Evolutionary conservation across 2,797 vertebrate genomes (phyloP).

Genomic region (Platalea minor): DNA sequence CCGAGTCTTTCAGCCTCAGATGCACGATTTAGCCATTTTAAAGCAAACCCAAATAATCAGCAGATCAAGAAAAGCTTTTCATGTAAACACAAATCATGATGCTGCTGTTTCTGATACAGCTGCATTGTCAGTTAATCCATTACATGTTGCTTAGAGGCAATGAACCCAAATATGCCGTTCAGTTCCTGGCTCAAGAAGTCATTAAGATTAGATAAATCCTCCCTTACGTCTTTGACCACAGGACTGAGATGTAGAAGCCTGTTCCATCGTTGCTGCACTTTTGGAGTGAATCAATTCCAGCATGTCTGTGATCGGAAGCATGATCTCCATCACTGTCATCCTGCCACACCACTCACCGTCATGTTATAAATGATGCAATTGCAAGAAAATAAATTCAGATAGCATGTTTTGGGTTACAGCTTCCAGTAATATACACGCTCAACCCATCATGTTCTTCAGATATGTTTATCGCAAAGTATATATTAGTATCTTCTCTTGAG

Average conservation of each 20-base stretch:
- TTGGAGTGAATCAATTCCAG: neutral
- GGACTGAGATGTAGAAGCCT: neutral
- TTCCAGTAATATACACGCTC: neutral
- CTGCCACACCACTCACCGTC: accelerated
- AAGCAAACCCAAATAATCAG: neutral
- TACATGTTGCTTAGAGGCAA: neutral
- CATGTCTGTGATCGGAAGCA: accelerated
- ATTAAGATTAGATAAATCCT: neutral
- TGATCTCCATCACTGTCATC: neutral
- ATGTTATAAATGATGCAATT: neutral
- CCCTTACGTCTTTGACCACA: neutral
- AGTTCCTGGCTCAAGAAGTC: neutral
- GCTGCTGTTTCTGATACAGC: neutral
- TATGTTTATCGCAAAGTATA: neutral
- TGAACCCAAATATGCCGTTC: neutral
- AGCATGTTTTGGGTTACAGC: neutral
- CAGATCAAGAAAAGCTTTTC: neutral
- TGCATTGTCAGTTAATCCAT: neutral
- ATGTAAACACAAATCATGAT: neutral
- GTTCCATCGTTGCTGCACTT: neutral
- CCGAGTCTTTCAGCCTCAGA: neutral
- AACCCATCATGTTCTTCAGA: neutral
- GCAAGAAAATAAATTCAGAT: neutral
- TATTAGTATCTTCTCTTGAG: neutral
- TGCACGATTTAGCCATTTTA: neutral